A percentile compares a stretch with the other conserved stretches of the same genome.
Conservation (phyloP, 2,113 vertebrate genomes). For the Anthoscopus minutus region DNA sequence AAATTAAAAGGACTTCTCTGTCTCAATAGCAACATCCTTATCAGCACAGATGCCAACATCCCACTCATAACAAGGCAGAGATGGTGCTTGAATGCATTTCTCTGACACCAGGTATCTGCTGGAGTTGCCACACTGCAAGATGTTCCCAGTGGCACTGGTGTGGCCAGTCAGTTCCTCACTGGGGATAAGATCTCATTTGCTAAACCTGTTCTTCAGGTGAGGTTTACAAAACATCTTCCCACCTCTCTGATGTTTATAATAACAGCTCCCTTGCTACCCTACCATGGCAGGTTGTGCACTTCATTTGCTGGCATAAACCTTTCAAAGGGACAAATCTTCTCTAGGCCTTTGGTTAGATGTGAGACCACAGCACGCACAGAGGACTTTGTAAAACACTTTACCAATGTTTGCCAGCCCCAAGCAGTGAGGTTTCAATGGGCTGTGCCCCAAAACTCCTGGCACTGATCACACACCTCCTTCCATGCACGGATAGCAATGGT, state of each 20-base stretch:
- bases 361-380: not conserved
- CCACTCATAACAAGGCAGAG: not conserved
- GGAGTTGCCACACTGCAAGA: not conserved
- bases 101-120: not conserved
- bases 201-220: not conserved
- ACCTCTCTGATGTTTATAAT: not conserved
- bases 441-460: not conserved
- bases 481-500: not conserved
- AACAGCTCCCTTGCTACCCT: not conserved
- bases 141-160: rapidly evolving
- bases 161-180: not conserved
- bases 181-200: not conserved
- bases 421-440: not conserved
- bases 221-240: not conserved
- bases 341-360: not conserved
- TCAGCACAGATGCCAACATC: not conserved
- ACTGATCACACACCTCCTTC: not conserved
- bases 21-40: not conserved
- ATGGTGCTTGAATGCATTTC: not conserved
- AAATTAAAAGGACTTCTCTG: not conserved
- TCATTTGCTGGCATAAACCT: not conserved
- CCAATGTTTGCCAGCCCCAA: not conserved
- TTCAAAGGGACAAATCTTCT: not conserved
- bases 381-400: not conserved
- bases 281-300: not conserved